A percentile compares a stretch with the other conserved stretches of the same genome.
These are phyloP conservation scores for Carduelis carduelis DNA, from an alignment of 2,797 vertebrate species.

Conservation along the genomic window DNA sequence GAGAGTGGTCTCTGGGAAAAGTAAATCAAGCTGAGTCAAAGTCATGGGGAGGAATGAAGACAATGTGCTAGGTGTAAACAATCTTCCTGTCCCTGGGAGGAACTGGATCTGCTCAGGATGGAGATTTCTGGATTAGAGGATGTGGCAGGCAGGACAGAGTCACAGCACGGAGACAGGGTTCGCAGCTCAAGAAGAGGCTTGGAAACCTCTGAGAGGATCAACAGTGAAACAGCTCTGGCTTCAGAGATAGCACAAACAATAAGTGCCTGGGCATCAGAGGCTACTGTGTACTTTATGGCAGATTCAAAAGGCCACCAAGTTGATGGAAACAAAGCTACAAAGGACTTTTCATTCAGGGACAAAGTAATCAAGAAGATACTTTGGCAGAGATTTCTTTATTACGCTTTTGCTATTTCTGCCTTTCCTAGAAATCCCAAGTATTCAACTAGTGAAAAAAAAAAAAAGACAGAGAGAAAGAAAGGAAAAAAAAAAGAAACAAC, in stretches of 20 bases:
- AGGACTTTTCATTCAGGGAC: background rate
- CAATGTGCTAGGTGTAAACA: background rate
- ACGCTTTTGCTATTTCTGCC: background rate
- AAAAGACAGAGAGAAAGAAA: fast-evolving
- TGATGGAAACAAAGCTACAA: background rate
- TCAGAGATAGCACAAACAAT: background rate
- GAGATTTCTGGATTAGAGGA: background rate
- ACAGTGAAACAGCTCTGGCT: background rate
- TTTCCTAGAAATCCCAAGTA: background rate
- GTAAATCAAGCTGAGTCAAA: background rate
- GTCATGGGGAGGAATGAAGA: background rate
- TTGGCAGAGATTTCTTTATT: background rate
- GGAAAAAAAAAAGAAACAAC: fast-evolving
- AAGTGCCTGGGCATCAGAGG: background rate
- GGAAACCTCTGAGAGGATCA: background rate
- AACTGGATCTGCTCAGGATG: background rate
- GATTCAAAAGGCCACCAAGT: background rate
- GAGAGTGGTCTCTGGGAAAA: background rate
- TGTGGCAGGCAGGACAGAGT: background rate
- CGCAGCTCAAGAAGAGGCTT: background rate
- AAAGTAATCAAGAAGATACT: background rate
- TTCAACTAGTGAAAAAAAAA: background rate
- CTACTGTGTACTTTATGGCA: background rate
- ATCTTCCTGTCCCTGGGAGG: background rate
- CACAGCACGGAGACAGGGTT: background rate